A percentile compares a stretch with the other conserved stretches of the same genome.
These are phyloP conservation scores for Gopherus evgoodei DNA, from an alignment of 2,113 vertebrate species.

Conservation along the genomic window DNA sequence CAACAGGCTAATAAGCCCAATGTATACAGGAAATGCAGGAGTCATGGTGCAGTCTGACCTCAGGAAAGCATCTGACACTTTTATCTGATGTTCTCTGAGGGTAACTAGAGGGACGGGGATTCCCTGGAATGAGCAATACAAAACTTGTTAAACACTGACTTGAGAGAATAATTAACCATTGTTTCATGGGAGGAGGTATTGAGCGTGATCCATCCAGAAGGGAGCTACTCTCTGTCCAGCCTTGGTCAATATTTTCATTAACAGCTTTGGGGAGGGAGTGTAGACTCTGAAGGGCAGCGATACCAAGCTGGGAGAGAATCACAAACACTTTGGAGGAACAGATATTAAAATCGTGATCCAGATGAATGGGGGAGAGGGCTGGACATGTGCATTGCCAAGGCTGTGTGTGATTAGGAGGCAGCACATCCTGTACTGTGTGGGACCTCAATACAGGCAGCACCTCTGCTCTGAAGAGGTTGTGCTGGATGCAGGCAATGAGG, in stretches of 20 bases:
- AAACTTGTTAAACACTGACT: background rate
- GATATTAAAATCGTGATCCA: background rate
- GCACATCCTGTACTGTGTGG: background rate
- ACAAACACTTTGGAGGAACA: background rate
- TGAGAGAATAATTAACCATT: background rate
- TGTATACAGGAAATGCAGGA: accelerated
- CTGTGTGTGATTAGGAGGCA: background rate
- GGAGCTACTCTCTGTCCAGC: background rate
- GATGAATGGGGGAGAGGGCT: background rate
- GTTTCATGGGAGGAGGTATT: background rate
- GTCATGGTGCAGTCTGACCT: accelerated
- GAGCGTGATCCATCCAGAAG: background rate
- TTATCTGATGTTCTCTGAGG: background rate
- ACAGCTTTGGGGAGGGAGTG: background rate
- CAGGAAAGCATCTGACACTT: accelerated
- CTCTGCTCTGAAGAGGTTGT: background rate
- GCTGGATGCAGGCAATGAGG: too few relatives aligned
- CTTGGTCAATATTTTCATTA: background rate
- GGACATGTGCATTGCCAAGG: background rate
- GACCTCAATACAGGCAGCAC: background rate
- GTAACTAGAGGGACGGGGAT: background rate
- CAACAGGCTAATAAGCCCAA: background rate
- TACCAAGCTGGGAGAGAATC: background rate
- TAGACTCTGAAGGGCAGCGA: background rate
- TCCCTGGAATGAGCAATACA: background rate